Conservation (phyloP, 2,888 invertebrate species). For the Choreutis nemorana region DNA sequence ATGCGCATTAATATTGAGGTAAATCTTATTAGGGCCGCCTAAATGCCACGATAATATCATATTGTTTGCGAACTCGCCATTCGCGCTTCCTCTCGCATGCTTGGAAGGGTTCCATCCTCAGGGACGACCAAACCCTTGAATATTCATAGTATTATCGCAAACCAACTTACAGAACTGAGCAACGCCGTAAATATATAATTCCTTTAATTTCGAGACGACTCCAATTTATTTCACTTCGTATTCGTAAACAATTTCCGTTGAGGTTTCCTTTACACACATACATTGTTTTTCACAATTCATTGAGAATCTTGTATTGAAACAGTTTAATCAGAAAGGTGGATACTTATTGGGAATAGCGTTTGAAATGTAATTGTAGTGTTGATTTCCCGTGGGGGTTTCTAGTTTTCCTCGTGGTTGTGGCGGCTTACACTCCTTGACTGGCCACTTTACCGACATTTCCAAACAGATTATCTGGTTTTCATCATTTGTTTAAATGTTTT, state of each 20-base stretch:
- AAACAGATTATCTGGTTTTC: too few relatives aligned
- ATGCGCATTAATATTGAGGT: slow-evolving; percentile 63
- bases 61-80: slow-evolving; percentile 61
- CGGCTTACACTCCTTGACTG: too few relatives aligned
- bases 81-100: slow-evolving; percentile 59
- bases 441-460: too few relatives aligned
- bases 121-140: slow-evolving; percentile 50
- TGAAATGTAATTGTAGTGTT: slow-evolving; percentile 58
- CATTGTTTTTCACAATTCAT: background rate
- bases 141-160: slow-evolving; percentile 61
- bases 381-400: slow-evolving; percentile 52
- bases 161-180: slow-evolving; percentile 51
- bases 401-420: slow-evolving; percentile 30
- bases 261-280: too few relatives aligned
- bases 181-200: slow-evolving; percentile 45
- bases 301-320: background rate
- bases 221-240: slow-evolving; percentile 18
- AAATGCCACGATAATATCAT: slow-evolving; percentile 62
- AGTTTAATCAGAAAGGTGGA: background rate
- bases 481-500: too few relatives aligned
- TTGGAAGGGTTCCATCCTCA: slow-evolving; percentile 55
- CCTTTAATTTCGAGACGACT: slow-evolving; percentile 33
- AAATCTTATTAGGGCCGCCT: slow-evolving; percentile 64
- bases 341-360: slow-evolving; percentile 47
- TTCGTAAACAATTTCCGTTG: too few relatives aligned